These are phyloP conservation scores for Himalopsyche tibetana DNA, from an alignment of 2,888 invertebrate genomes.

Conservation along the genomic window DNA sequence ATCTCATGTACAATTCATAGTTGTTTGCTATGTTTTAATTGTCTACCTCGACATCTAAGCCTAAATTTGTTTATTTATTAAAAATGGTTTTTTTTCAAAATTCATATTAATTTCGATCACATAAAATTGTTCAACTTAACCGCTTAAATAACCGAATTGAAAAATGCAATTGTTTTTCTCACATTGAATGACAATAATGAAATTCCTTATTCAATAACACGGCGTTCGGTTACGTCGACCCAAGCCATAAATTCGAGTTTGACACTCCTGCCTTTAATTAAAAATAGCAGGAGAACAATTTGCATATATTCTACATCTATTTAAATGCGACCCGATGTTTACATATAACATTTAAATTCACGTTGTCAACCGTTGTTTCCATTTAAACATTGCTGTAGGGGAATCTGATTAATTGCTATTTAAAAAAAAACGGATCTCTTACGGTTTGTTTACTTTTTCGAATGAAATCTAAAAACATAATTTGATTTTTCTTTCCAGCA, in stretches of 20 bases:
- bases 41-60: no score
- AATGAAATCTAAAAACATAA: background rate
- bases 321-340: constrained; percentile 18
- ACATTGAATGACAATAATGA: background rate
- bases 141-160: no score
- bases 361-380: constrained; percentile 17
- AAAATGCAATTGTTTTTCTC: background rate
- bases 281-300: constrained; percentile 9
- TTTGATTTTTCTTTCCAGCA: background rate
- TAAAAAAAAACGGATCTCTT: background rate
- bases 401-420: constrained; percentile 21
- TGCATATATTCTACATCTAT: constrained; percentile 30
- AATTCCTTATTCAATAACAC: background rate
- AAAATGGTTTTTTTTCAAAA: no score
- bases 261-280: constrained; percentile 15
- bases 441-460: background rate
- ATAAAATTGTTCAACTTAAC: no score
- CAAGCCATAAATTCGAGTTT: background rate
- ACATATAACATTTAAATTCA: background rate
- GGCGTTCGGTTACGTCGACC: background rate
- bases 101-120: no score
- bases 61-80: no score
- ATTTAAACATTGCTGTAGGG: constrained; percentile 1
- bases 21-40: no score
- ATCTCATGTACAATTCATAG: no score